Evolutionary conservation across 2,113 vertebrate species (phyloP), one percentile per base, ranked within the genome.

Genomic region (Seriola quinqueradiata): DNA sequence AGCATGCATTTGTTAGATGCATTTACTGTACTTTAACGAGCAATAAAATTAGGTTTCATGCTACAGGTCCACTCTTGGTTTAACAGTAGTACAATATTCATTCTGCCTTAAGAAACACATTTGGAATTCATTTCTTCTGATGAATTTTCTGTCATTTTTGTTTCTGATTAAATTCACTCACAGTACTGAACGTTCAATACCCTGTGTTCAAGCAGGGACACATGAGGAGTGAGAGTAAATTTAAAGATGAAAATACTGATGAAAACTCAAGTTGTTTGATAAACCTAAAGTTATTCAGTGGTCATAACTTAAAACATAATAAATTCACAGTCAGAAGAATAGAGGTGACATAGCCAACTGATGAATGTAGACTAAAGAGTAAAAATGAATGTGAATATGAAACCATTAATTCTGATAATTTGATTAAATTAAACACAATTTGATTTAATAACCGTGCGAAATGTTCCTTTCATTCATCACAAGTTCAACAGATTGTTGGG

Each of bases 381-480:
- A 9, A 48, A 46, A 86, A 80, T 60, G 5, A 58, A 77, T 57
- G 40, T 52, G 25, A 65, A 36, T n/a, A 6, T 76, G 10, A 44
- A 63, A 54, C 14, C 60, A 81, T 4, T 25, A 32, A 48, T 40
- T 42, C 9, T 1, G 34, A 82, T 61, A 2, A 66, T 68, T 65
- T 25, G 58, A 68, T 63, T 28, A 58, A 65, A 70, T 84, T 32
- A 61, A 66, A 61, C 65, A 14, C n/a, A 42, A 34, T 71, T 74
- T 64, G 8, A 66, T 68, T 60, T 25, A 61, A 72, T 63, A 68
- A 65, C 38, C 68, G 50, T 34, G 16, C 63, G 12, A 69, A 72
- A 59, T 63, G 28, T 60, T 74, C 21, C 69, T 57, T 65, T 25
- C 64, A 66, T 77, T 59, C 25, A 70, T 83, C 54, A 42, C 11